Conservation (phyloP, 2,888 invertebrate species). For the Euzophera pinguis region DNA sequence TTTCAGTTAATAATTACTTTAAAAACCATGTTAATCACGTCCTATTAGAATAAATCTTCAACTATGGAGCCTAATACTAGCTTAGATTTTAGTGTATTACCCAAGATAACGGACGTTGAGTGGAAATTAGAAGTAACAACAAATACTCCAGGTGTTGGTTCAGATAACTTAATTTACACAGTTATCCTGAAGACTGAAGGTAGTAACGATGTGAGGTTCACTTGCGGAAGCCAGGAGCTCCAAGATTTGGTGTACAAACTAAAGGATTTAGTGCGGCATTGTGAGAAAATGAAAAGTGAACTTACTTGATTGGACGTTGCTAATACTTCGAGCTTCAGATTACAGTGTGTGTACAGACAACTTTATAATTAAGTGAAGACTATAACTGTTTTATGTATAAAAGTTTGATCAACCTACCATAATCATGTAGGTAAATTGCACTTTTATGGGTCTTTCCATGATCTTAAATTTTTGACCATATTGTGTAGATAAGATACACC, state of each 20-base stretch:
- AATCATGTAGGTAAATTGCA: no score
- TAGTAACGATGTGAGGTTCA: slow-evolving; percentile 76
- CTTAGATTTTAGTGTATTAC: slow-evolving; percentile 48
- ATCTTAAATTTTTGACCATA: no score
- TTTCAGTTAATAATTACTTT: not conserved
- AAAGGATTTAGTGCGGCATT: slow-evolving; percentile 82
- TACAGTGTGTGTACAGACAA: not conserved
- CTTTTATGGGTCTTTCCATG: no score
- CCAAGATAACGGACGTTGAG: slow-evolving; percentile 78
- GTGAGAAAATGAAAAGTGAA: slow-evolving; percentile 74
- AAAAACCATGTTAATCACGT: not conserved
- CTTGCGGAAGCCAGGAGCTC: slow-evolving; percentile 81
- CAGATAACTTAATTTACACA: slow-evolving; percentile 67
- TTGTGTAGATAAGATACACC: no score
- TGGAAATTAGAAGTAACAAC: slow-evolving; percentile 81
- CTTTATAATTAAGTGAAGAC: no score
- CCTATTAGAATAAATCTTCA: not conserved
- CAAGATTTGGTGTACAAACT: slow-evolving; percentile 84
- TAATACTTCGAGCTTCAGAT: not conserved
- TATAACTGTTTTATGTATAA: no score
- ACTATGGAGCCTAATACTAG: slow-evolving; percentile 33
- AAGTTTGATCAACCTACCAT: no score
- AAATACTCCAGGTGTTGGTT: slow-evolving; percentile 58
- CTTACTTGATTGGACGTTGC: slow-evolving; percentile 32
- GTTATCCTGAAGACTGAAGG: slow-evolving; percentile 60